phyloP scores from a whole-genome alignment of 2,888 invertebrate genomes.

The Cerceris rybyensis region DNA sequence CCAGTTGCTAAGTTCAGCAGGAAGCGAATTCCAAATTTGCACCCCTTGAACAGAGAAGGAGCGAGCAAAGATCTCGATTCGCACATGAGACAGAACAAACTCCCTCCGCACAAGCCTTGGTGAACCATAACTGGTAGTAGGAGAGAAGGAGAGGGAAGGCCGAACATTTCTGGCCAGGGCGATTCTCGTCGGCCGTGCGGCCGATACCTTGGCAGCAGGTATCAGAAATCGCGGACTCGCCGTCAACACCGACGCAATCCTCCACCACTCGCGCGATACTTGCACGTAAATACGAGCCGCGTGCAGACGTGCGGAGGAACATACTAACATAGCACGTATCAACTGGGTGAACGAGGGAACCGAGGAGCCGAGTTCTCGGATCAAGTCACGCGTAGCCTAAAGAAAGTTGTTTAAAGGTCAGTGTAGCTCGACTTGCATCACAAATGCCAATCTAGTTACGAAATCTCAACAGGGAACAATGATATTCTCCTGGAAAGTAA shows the following conservation, averaged over 20 bases:
- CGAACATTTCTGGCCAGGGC: too few relatives aligned
- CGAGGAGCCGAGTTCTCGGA: constrained; percentile 66
- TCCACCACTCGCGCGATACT: constrained; percentile 13
- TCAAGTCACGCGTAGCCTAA: constrained; percentile 75
- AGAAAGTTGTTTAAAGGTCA: constrained; percentile 79
- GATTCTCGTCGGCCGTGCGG: too few relatives aligned
- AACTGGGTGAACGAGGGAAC: constrained; percentile 57
- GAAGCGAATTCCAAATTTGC: too few relatives aligned
- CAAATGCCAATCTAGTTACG: constrained; percentile 79
- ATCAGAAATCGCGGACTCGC: constrained; percentile 2
- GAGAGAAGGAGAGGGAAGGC: too few relatives aligned
- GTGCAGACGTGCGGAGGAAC: constrained; percentile 8
- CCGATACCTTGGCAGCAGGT: background rate
- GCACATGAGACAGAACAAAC: too few relatives aligned
- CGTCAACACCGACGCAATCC: background rate
- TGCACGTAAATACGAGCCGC: background rate
- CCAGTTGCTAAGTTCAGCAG: too few relatives aligned
- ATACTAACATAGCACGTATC: constrained; percentile 32
- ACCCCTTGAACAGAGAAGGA: too few relatives aligned
- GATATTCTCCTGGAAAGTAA: constrained; percentile 67
- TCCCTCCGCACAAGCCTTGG: too few relatives aligned
- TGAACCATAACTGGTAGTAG: too few relatives aligned
- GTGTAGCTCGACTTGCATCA: constrained; percentile 75
- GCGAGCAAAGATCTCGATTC: too few relatives aligned
- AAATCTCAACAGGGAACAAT: constrained; percentile 74